A percentile compares a stretch with the other conserved stretches of the same genome.
phyloP scores from a whole-genome alignment of 2,797 vertebrate genomes.

The Gila robusta region DNA sequence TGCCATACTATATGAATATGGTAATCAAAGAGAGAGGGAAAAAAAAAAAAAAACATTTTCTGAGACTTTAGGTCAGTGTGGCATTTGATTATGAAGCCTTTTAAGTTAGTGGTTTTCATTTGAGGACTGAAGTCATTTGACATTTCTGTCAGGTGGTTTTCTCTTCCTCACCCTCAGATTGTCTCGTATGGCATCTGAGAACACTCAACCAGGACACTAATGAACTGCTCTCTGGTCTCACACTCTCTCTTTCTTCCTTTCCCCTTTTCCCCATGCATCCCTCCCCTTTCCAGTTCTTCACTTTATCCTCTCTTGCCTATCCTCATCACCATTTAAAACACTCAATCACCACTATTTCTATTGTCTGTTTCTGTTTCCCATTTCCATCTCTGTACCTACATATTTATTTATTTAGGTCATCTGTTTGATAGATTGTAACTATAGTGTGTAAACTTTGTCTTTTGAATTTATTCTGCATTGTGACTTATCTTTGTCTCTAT shows the following conservation, averaged over 20 bases:
- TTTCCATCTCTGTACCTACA: neutral
- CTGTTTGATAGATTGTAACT: neutral
- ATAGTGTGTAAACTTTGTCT: neutral
- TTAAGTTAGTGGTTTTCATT: slow-evolving; percentile 16
- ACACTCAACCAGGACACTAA: slow-evolving; percentile 24
- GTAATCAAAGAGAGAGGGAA: neutral
- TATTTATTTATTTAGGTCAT: slow-evolving; percentile 5
- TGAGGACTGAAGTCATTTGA: slow-evolving; percentile 35
- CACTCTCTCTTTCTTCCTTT: slow-evolving; percentile 1
- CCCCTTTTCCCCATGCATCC: neutral
- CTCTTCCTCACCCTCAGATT: slow-evolving; percentile 22
- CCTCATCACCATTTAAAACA: slow-evolving; percentile 20
- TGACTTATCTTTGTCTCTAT: no score
- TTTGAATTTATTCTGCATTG: neutral
- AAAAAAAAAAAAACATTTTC: neutral
- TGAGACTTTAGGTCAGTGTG: slow-evolving; percentile 21
- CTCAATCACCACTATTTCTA: neutral
- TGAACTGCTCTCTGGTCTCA: slow-evolving; percentile 24
- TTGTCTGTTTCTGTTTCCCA: slow-evolving; percentile 18
- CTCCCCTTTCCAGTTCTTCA: neutral
- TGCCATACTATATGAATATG: neutral
- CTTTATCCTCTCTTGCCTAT: neutral
- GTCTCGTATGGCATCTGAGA: slow-evolving; percentile 24
- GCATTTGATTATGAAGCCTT: slow-evolving; percentile 23
- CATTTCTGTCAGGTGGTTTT: slow-evolving; percentile 36